phyloP scores from a whole-genome alignment of 2,797 vertebrate species.

The Poecilia picta region DNA sequence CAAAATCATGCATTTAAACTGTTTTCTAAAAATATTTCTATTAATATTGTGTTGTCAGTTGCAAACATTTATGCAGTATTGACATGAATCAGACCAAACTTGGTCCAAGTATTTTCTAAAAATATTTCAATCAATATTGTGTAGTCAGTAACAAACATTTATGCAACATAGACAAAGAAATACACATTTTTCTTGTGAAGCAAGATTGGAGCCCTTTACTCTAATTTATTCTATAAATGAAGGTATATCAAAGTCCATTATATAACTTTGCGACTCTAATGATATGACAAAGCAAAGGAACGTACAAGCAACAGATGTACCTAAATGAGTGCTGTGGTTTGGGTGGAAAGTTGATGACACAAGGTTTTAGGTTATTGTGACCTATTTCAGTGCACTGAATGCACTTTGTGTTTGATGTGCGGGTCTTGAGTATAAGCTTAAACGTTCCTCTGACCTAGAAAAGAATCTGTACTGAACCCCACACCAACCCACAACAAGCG shows the following conservation, averaged over 20 bases:
- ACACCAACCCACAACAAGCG: conserved; percentile 30
- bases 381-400: conserved; percentile 56
- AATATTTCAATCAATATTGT: neutral
- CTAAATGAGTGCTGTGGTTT: conserved; percentile 34
- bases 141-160: neutral
- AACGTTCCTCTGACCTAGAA: conserved; percentile 78
- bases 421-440: conserved; percentile 19
- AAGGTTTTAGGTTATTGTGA: conserved; percentile 42
- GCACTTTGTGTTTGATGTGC: conserved; percentile 28
- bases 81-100: too few species aligned
- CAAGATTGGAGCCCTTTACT: neutral
- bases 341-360: conserved; percentile 47
- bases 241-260: neutral
- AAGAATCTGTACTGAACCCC: conserved; percentile 32
- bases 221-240: neutral
- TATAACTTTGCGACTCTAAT: neutral
- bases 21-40: neutral
- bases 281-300: conserved; percentile 17
- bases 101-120: neutral
- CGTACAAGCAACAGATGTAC: neutral
- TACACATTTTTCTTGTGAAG: neutral
- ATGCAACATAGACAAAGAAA: neutral
- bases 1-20: neutral
- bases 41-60: neutral
- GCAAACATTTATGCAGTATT: neutral